Conservation (phyloP, 2,113 vertebrate species). For the Peromyscus polionotus region DNA sequence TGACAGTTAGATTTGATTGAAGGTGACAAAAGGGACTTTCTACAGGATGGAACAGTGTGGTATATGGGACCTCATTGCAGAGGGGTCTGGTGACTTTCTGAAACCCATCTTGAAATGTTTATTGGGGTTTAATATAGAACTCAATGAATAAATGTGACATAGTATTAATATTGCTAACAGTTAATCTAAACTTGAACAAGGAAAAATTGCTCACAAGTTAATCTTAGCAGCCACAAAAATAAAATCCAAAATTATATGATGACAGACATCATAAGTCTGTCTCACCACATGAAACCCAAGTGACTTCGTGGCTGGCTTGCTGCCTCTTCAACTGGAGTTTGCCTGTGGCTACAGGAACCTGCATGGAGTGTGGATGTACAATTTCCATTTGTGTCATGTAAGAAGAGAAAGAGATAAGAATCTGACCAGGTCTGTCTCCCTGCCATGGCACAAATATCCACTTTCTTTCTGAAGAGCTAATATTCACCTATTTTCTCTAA, state of each 20-base stretch:
- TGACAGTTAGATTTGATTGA: not conserved
- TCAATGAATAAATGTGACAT: not conserved
- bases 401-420: not conserved
- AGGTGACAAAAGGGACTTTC: not conserved
- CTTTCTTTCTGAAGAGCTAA: not conserved
- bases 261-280: not conserved
- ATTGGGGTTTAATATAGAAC: not conserved
- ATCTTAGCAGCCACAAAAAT: constrained; percentile 13
- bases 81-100: not conserved
- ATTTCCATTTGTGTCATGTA: not conserved
- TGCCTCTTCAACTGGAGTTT: not conserved
- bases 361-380: not conserved
- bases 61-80: not conserved
- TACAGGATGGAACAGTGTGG: not conserved
- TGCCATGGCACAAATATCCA: not conserved
- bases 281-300: not conserved
- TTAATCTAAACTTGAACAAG: not conserved
- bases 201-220: not conserved
- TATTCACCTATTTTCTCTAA: not conserved
- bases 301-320: not conserved
- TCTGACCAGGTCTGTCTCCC: not conserved
- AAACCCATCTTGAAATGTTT: not conserved
- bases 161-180: not conserved
- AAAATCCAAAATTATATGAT: constrained; percentile 4
- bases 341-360: not conserved